These are phyloP conservation scores for Brienomyrus longianalis DNA, from an alignment of 2,113 vertebrate species.

Conservation along the genomic window DNA sequence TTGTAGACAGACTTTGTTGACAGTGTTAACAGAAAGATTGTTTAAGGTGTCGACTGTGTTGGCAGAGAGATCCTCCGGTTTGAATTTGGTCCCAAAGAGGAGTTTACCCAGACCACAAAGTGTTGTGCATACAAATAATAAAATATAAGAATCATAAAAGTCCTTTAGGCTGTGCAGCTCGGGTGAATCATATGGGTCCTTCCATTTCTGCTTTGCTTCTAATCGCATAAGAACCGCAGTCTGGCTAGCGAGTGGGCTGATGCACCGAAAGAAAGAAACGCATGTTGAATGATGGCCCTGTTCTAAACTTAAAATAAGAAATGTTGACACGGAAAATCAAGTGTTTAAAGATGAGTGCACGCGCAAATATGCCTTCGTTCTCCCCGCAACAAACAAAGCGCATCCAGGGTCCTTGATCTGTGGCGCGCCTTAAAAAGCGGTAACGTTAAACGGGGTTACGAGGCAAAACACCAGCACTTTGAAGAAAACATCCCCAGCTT, in stretches of 20 bases:
- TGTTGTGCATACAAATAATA: not conserved
- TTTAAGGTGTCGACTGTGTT: not conserved
- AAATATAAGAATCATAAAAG: not conserved
- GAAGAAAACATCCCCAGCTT: not conserved
- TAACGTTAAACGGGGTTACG: not conserved
- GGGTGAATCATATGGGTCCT: not conserved
- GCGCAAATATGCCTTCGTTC: not conserved
- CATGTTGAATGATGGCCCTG: not conserved
- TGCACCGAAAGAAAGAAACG: not conserved
- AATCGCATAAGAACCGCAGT: not conserved
- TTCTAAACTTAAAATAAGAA: not conserved
- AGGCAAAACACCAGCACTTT: not conserved
- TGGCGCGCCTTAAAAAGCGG: not conserved
- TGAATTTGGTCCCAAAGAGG: not conserved
- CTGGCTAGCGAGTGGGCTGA: not conserved
- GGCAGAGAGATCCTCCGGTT: not conserved
- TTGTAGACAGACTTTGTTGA: not conserved
- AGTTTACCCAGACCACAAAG: not conserved
- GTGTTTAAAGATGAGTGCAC: not conserved
- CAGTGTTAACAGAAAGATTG: not conserved
- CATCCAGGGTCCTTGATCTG: not conserved
- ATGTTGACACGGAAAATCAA: constrained; percentile 1
- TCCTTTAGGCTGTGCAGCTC: not conserved
- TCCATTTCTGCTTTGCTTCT: not conserved
- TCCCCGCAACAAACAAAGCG: not conserved